Percentiles rank a stretch among this genome's conserved stretches.
These are phyloP conservation scores for Mirza zaza DNA, from an alignment of 2,113 vertebrate genomes.

Conservation along the genomic window DNA sequence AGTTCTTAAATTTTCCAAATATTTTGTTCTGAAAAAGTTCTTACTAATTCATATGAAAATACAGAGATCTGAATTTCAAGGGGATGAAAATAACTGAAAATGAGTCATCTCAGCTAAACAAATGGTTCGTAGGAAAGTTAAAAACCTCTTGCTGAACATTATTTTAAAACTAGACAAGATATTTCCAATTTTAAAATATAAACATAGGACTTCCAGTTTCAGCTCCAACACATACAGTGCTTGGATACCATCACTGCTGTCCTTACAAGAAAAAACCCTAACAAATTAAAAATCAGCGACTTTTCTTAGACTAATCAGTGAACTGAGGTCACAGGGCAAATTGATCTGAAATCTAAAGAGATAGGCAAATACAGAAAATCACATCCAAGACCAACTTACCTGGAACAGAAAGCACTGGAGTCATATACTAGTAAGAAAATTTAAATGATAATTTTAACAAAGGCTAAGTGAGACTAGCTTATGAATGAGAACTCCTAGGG, in stretches of 20 bases:
- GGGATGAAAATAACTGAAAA: slow-evolving; percentile 70
- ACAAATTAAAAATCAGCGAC: slow-evolving; percentile 38
- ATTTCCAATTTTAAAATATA: slow-evolving; percentile 69
- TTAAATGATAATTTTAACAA: not conserved
- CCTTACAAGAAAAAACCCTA: slow-evolving; percentile 38
- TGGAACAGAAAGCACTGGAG: not conserved
- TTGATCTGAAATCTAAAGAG: not conserved
- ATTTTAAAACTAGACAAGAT: slow-evolving; percentile 69
- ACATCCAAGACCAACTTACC: slow-evolving; percentile 41
- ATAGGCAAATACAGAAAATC: slow-evolving; percentile 7
- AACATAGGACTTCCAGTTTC: slow-evolving; percentile 58
- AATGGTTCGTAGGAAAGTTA: slow-evolving; percentile 60
- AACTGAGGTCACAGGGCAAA: slow-evolving; percentile 18
- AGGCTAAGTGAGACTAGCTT: not conserved
- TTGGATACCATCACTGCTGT: not conserved
- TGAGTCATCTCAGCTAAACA: slow-evolving; percentile 70
- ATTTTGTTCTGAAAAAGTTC: slow-evolving; percentile 67
- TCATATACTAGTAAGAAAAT: slow-evolving; percentile 9
- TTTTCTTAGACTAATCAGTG: slow-evolving; percentile 19
- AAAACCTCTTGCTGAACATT: slow-evolving; percentile 67
- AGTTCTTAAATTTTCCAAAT: slow-evolving; percentile 57
- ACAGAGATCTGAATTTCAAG: slow-evolving; percentile 64
- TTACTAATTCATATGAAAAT: slow-evolving; percentile 60
- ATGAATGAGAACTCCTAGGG: not conserved
- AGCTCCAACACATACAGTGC: slow-evolving; percentile 16